These are phyloP conservation scores for Temnothorax rugatulus DNA, from an alignment of 2,888 invertebrate species.

Conservation along the genomic window DNA sequence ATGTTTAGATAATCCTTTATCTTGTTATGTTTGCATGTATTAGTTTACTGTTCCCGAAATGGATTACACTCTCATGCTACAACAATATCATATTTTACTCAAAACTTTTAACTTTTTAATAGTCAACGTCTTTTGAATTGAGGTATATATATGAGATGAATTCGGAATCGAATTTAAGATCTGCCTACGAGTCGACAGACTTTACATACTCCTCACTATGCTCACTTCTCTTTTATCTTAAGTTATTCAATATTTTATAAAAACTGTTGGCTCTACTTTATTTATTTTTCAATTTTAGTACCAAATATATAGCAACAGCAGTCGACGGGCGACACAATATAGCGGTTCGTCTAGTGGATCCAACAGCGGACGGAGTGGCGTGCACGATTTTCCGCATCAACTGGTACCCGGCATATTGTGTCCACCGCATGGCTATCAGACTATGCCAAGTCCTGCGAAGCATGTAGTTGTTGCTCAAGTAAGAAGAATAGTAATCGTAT, in stretches of 20 bases:
- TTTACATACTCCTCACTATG: neutral
- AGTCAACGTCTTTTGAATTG: neutral
- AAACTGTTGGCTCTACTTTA: neutral
- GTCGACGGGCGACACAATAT: constrained; percentile 87
- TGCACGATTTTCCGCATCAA: constrained; percentile 94
- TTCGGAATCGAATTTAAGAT: neutral
- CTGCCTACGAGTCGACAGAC: neutral
- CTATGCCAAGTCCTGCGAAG: constrained; percentile 91
- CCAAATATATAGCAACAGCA: constrained; percentile 92
- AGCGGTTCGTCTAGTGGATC: constrained; percentile 89
- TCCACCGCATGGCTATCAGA: constrained; percentile 94
- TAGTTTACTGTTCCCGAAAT: neutral
- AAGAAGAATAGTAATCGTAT: constrained; percentile 53
- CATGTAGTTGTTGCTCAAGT: constrained; percentile 89
- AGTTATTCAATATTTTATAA: neutral
- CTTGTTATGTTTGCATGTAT: neutral
- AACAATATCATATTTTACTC: neutral
- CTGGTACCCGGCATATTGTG: constrained; percentile 97
- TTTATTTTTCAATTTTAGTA: constrained; percentile 88
- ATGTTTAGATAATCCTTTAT: constrained; percentile 71
- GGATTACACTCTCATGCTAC: neutral
- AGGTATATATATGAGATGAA: neutral
- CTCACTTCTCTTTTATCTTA: neutral
- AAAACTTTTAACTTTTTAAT: neutral
- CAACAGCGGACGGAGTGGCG: constrained; percentile 84